These are phyloP conservation scores for Drosophila pruinosa DNA, from an alignment of 1,140 invertebrate genomes.

Conservation along the genomic window DNA sequence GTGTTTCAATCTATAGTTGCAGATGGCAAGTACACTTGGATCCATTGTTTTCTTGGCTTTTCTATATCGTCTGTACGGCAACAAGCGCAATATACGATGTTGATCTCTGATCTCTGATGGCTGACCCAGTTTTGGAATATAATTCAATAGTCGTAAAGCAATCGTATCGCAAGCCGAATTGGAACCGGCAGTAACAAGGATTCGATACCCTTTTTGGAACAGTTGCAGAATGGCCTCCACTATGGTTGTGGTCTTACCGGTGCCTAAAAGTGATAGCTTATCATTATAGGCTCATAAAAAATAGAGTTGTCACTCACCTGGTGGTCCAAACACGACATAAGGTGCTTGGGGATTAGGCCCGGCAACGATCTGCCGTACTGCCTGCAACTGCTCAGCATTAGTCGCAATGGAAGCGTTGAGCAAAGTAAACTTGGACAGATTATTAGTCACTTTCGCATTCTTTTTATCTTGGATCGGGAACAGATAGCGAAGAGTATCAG, in stretches of 20 bases:
- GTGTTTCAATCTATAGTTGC: constrained; percentile 24
- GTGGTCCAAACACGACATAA: constrained; percentile 72
- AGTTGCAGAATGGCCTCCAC: constrained; percentile 87
- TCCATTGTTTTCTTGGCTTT: constrained; percentile 53
- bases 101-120: background rate
- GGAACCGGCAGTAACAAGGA: constrained; percentile 89
- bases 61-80: constrained; percentile 35
- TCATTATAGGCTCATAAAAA: background rate
- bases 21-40: constrained; percentile 23
- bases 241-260: constrained; percentile 91
- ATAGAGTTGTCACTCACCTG: constrained; percentile 44
- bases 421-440: constrained; percentile 1
- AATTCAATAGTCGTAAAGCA: constrained; percentile 84
- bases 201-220: constrained; percentile 78
- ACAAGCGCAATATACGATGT: constrained; percentile 19
- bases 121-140: constrained; percentile 63
- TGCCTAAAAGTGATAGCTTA: constrained; percentile 71
- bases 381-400: constrained; percentile 68
- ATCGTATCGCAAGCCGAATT: constrained; percentile 91
- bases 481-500: constrained; percentile 39
- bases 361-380: constrained; percentile 54
- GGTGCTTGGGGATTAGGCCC: constrained; percentile 59
- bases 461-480: constrained; percentile 15
- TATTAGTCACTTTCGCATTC: background rate
- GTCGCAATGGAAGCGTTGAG: constrained; percentile 45